Evolutionary conservation across 2,113 vertebrate genomes (phyloP), one percentile per base, ranked within the genome.

Genomic region (Picathartes gymnocephalus): DNA sequence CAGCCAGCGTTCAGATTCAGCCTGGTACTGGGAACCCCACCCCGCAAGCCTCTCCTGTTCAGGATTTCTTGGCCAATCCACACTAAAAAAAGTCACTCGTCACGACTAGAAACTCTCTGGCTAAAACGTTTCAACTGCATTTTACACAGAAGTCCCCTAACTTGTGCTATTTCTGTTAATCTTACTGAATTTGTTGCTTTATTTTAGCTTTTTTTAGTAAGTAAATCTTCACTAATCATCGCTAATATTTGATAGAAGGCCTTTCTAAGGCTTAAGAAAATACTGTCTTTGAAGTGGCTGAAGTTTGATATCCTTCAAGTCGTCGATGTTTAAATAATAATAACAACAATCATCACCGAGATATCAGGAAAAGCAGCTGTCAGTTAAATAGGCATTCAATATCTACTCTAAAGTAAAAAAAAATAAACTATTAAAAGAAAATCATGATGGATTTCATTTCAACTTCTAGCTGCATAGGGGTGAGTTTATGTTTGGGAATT

Each of bases 1-100:
- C 3, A 39, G 58, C 4, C 2, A 60, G 39, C 1, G 3, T 3
- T 20, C 9, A 18, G 65, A 39, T 17, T 22, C 65, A 47, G 76
- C 8, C 30, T 7, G 39, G 2, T 1, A 11, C 18, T 9, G 54
- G 47, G 27, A 85, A 60, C 19, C 15, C 39, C 15, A 23, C 27
- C 50, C 21, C 20, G 0, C 4, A 3, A 30, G 10, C 2, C 0
- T 8, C 42, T 60, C 30, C 19, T 0, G 4, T 2, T 47, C 23
- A n/a, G 39, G n/a, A 48, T 18, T 79, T 76, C 66, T 57, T 39
- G 30, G 48, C 37, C 2, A 10, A 80, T 18, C 48, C 81, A 66
- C 44, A 11, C 37, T 50, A 35, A 22, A 72, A 81, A 40, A 35
- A 83, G 35, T 47, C 62, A 35, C 79, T 80, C 48, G 21, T 15